These are phyloP conservation scores for Atrina japonica DNA, from an alignment of 2,888 invertebrate genomes.

Conservation along the genomic window DNA sequence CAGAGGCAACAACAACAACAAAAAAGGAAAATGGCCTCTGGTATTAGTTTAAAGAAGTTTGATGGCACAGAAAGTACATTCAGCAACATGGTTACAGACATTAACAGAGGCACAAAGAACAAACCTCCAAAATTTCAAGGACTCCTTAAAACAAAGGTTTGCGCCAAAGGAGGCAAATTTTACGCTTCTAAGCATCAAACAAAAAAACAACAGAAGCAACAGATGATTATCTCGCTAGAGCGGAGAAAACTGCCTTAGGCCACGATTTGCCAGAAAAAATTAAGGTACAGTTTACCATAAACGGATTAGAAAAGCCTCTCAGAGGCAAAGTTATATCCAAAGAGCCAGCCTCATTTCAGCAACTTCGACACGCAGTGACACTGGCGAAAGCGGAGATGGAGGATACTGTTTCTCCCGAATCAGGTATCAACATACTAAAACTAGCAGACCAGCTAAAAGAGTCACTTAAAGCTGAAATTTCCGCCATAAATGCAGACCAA, in stretches of 20 bases:
- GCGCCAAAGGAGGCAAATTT: no score
- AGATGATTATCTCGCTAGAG: constrained; percentile 1
- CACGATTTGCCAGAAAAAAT: neutral
- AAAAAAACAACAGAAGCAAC: neutral
- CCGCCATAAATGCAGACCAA: neutral
- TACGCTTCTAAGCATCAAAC: neutral
- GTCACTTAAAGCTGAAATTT: constrained; percentile 1
- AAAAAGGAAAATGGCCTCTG: neutral
- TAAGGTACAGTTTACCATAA: constrained; percentile 5
- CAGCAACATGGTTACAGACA: constrained; percentile 17
- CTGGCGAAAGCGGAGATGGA: constrained; percentile 15
- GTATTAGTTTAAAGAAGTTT: constrained; percentile 15
- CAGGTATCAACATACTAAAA: no score
- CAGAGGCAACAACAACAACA: no score
- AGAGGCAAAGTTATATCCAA: no score
- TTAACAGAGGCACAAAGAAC: constrained; percentile 1
- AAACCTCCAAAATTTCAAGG: neutral
- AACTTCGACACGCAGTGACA: neutral
- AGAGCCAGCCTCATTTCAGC: no score
- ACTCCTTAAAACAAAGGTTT: neutral
- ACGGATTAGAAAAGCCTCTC: no score
- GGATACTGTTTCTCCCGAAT: neutral
- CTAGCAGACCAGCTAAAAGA: no score
- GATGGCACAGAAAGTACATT: constrained; percentile 14
- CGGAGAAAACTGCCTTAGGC: neutral